Evolutionary conservation across 2,113 vertebrate genomes (phyloP).

Genomic region (Aix galericulata): DNA sequence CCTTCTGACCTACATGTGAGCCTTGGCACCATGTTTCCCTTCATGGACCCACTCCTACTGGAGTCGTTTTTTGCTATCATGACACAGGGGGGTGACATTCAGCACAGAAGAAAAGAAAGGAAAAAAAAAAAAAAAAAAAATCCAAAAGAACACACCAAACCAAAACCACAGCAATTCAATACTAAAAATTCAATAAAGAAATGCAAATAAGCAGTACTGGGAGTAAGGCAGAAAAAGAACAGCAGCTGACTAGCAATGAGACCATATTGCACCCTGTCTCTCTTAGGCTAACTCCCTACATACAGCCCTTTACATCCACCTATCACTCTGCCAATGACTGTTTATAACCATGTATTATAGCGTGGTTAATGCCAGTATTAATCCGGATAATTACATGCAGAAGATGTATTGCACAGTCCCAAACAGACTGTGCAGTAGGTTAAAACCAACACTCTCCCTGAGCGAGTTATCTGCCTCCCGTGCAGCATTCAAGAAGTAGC

Average conservation of each 20-base stretch:
- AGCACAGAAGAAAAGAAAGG: not conserved
- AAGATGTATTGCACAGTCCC: not conserved
- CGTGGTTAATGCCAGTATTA: not conserved
- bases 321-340: not conserved
- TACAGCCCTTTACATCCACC: not conserved
- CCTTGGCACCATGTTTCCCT: rapidly evolving
- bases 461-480: not conserved
- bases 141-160: not conserved
- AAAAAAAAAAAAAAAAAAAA: not conserved
- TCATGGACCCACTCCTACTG: not conserved
- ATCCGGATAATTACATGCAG: not conserved
- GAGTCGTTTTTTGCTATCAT: not conserved
- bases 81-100: not conserved
- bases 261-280: not conserved
- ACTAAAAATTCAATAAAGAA: not conserved
- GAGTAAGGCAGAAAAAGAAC: not conserved
- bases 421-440: not conserved
- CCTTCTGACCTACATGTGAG: not conserved
- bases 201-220: not conserved
- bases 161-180: not conserved
- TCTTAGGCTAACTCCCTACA: not conserved
- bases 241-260: not conserved
- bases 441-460: not conserved
- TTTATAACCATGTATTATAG: not conserved
- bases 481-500: not conserved